phyloP scores from a whole-genome alignment of 2,888 invertebrate species.

The Abscondita cerata region DNA sequence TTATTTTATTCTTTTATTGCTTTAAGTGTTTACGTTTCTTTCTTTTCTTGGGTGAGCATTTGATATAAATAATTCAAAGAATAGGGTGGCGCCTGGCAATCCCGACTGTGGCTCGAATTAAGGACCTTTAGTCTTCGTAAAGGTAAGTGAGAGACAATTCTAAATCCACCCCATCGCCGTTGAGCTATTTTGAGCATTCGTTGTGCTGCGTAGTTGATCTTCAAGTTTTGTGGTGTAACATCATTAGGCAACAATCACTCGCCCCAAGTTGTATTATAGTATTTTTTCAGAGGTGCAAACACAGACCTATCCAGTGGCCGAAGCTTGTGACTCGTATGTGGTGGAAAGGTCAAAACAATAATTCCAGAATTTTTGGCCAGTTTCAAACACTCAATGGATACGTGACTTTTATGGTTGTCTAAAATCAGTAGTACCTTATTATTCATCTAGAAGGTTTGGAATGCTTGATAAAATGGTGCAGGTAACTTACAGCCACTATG shows the following conservation, averaged over 20 bases:
- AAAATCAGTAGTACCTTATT: constrained; percentile 35
- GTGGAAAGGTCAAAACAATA: constrained; percentile 42
- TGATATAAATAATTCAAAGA: too few relatives aligned
- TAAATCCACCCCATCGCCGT: too few relatives aligned
- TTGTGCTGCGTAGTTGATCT: too few relatives aligned
- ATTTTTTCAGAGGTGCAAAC: constrained; percentile 43
- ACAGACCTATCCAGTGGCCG: constrained; percentile 43
- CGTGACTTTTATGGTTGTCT: constrained; percentile 41
- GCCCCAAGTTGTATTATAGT: constrained; percentile 20
- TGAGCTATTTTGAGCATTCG: too few relatives aligned
- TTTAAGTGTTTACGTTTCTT: too few relatives aligned
- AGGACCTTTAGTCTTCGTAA: too few relatives aligned
- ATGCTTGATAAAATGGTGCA: constrained; percentile 42
- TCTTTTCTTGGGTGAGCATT: too few relatives aligned
- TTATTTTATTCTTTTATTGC: too few relatives aligned
- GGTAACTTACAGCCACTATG: constrained; percentile 41
- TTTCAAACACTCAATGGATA: constrained; percentile 38
- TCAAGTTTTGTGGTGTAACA: too few relatives aligned
- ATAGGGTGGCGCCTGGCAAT: too few relatives aligned
- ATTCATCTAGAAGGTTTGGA: constrained; percentile 32
- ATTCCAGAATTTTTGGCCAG: constrained; percentile 1
- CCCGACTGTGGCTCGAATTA: too few relatives aligned
- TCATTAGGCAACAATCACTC: not conserved
- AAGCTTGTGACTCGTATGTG: constrained; percentile 43
- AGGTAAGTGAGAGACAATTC: too few relatives aligned